A percentile compares a stretch with the other conserved stretches of the same genome.
Evolutionary conservation across 2,113 vertebrate species (phyloP).

Genomic region (Prinia subflava): DNA sequence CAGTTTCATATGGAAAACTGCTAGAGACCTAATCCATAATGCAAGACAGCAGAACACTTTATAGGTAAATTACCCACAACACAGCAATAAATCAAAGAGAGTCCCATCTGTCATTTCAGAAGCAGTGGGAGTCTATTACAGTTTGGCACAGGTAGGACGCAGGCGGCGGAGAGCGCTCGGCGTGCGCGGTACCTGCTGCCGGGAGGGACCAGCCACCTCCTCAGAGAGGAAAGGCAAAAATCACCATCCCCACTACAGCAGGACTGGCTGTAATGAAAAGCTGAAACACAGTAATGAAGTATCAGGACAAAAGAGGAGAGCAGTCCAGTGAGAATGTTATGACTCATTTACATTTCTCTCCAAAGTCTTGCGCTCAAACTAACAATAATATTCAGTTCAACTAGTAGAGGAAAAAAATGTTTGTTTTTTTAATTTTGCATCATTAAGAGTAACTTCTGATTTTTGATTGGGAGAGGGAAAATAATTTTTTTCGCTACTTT

Average conservation of each 20-base stretch:
- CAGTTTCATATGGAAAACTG: constrained; percentile 23
- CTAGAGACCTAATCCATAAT: constrained; percentile 16
- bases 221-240: not conserved
- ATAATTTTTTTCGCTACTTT: not conserved
- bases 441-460: not conserved
- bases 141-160: constrained; percentile 30
- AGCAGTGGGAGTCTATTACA: constrained; percentile 14
- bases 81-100: not conserved
- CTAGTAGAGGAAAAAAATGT: not conserved
- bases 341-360: constrained; percentile 53
- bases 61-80: constrained; percentile 26
- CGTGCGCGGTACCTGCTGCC: not conserved
- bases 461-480: not conserved
- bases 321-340: not conserved
- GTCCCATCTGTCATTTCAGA: not conserved
- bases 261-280: rapidly evolving
- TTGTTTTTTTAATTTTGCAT: not conserved
- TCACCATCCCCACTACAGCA: not conserved
- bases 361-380: not conserved
- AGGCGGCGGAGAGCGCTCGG: not conserved
- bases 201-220: not conserved
- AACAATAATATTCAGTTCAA: not conserved
- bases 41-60: constrained; percentile 24
- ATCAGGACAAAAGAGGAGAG: not conserved
- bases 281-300: not conserved